Percentiles rank a stretch among this genome's conserved stretches.
phyloP scores from a whole-genome alignment of 2,113 vertebrate species.

The Muntiacus muntjak region DNA sequence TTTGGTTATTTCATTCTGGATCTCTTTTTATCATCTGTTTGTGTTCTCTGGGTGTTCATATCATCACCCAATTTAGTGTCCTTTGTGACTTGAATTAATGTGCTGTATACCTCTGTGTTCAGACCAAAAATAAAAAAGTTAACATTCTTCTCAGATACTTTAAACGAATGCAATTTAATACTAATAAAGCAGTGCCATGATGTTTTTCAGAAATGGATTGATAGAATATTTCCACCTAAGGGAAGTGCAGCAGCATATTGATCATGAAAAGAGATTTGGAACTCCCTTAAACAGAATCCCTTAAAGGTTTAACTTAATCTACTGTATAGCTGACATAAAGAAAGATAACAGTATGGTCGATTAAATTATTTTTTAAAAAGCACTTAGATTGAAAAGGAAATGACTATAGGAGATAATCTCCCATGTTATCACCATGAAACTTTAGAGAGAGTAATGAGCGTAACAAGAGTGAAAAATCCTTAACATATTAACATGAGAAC shows the following conservation, averaged over 20 bases:
- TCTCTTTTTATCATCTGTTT: slow-evolving; percentile 60
- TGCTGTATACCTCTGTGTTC: slow-evolving; percentile 36
- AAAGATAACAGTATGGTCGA: slow-evolving; percentile 40
- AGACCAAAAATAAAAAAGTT: slow-evolving; percentile 63
- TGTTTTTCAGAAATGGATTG: slow-evolving; percentile 44
- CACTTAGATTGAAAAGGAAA: slow-evolving; percentile 58
- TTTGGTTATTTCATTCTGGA: slow-evolving; percentile 31
- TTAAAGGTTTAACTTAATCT: slow-evolving; percentile 33
- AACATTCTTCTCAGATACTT: slow-evolving; percentile 63
- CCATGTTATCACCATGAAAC: slow-evolving; percentile 56
- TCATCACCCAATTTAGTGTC: slow-evolving; percentile 55
- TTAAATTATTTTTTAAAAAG: slow-evolving; percentile 42
- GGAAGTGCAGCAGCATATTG: background rate
- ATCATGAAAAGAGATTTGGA: slow-evolving; percentile 49
- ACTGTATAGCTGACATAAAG: slow-evolving; percentile 26
- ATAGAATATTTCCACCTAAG: slow-evolving; percentile 41
- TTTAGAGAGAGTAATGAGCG: slow-evolving; percentile 50
- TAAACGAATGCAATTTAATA: slow-evolving; percentile 60
- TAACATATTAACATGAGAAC: background rate
- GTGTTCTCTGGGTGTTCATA: slow-evolving; percentile 55
- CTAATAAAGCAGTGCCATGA: background rate
- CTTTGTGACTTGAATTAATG: slow-evolving; percentile 74
- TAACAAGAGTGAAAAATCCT: slow-evolving; percentile 56
- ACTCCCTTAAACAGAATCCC: slow-evolving; percentile 50
- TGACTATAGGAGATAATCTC: slow-evolving; percentile 12